These are phyloP conservation scores for Danaus plexippus DNA, from an alignment of 1,140 invertebrate genomes.

Conservation along the genomic window DNA sequence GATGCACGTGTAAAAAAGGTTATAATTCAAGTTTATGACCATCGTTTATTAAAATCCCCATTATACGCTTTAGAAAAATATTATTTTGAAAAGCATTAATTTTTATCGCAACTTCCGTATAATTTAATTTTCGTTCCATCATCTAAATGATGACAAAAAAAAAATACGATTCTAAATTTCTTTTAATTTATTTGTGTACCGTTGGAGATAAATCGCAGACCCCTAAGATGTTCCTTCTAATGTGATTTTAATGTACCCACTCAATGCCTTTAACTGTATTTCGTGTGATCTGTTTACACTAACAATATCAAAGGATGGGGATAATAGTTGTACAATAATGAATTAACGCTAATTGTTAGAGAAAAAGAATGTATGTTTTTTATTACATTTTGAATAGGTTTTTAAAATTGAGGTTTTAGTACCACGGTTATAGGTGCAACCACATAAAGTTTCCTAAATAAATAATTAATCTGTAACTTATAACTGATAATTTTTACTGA, in stretches of 20 bases:
- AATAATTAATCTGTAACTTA: no score
- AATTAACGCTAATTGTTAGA: no score
- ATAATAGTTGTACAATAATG: not conserved
- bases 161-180: slow-evolving; percentile 24
- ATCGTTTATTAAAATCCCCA: no score
- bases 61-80: no score
- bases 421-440: no score
- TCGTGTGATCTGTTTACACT: slow-evolving; percentile 41
- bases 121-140: slow-evolving; percentile 53
- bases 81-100: slow-evolving; percentile 4
- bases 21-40: no score
- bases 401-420: no score
- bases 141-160: slow-evolving; percentile 45
- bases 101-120: slow-evolving; percentile 55
- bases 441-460: no score
- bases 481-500: no score
- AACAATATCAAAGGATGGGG: not conserved
- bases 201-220: slow-evolving; percentile 52
- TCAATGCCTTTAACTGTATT: slow-evolving; percentile 53
- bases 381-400: no score
- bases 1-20: no score
- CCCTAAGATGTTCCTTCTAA: slow-evolving; percentile 60
- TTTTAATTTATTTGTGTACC: slow-evolving; percentile 57
- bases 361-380: no score
- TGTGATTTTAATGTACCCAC: slow-evolving; percentile 69